Percentiles rank a stretch among this genome's conserved stretches.
Evolutionary conservation across 2,113 vertebrate species (phyloP).

Genomic region (Chlorocebus sabaeus): DNA sequence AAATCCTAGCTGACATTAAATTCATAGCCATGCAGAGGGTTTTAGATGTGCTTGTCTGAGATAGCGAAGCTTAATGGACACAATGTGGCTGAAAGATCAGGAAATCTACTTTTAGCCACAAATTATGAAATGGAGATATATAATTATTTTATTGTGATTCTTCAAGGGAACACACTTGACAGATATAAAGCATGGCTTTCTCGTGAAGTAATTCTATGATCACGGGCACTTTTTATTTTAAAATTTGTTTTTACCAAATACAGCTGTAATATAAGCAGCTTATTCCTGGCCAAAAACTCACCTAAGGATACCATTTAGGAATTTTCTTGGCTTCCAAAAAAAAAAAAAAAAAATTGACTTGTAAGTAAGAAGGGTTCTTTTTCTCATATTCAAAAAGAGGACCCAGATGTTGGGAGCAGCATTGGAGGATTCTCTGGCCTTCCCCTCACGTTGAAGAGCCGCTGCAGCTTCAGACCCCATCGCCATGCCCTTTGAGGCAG

Average conservation of each 20-base stretch:
- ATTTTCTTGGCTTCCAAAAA: neutral
- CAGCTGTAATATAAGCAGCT: neutral
- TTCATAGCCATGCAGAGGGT: neutral
- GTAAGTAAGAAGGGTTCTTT: neutral
- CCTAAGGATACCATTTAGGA: neutral
- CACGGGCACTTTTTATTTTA: slow-evolving; percentile 21
- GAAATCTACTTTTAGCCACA: slow-evolving; percentile 30
- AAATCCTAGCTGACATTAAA: slow-evolving; percentile 42
- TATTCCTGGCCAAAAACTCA: neutral
- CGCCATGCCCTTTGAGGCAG: neutral
- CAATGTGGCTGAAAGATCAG: neutral
- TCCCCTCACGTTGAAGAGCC: neutral
- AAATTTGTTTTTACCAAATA: slow-evolving; percentile 6
- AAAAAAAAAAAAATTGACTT: neutral
- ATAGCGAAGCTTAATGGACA: neutral
- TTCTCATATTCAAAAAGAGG: neutral
- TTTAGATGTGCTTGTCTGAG: neutral
- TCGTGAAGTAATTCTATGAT: neutral
- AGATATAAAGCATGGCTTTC: neutral
- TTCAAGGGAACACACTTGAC: neutral
- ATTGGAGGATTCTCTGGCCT: neutral
- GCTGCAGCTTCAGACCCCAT: rapidly evolving
- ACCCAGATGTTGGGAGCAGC: rapidly evolving
- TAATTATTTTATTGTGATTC: slow-evolving; percentile 12
- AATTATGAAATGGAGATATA: slow-evolving; percentile 33